Evolutionary conservation across 53 echinoderm and acorn worm species (phyloP).

Genomic region (Actinopyga echinites): DNA sequence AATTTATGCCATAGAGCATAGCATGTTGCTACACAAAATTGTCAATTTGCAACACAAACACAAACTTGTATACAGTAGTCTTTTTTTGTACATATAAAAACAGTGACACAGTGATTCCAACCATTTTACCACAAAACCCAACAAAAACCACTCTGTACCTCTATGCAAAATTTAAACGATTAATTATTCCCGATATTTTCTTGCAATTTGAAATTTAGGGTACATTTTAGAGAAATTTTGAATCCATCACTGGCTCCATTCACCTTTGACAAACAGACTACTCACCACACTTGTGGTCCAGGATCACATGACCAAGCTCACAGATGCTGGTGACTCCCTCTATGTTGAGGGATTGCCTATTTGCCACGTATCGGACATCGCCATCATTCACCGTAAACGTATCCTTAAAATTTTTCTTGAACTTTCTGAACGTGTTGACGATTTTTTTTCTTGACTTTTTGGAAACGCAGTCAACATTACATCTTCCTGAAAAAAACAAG

Average conservation of each 20-base stretch:
- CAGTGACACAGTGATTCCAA: no score
- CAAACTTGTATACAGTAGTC: no score
- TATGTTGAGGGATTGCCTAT: conserved; percentile 61
- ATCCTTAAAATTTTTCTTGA: conserved; percentile 74
- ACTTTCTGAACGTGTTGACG: conserved; percentile 62
- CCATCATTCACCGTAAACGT: conserved; percentile 68
- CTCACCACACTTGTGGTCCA: conserved; percentile 71
- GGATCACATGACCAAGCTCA: conserved; percentile 74
- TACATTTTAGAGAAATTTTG: background rate
- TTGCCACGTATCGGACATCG: conserved; percentile 78
- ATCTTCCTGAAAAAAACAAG: conserved; percentile 51
- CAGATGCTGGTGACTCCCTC: conserved; percentile 65
- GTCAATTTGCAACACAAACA: no score
- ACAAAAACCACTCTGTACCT: no score
- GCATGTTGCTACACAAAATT: no score
- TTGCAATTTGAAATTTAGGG: no score
- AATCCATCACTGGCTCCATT: background rate
- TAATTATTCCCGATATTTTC: no score
- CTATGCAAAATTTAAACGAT: no score
- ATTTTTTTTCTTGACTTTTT: conserved; percentile 65
- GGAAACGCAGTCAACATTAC: conserved; percentile 74
- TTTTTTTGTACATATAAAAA: no score
- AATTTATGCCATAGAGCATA: no score
- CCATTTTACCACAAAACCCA: no score
- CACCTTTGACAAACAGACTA: background rate